Evolutionary conservation across 2,888 invertebrate genomes (phyloP).

Genomic region (Margaritifera margaritifera): DNA sequence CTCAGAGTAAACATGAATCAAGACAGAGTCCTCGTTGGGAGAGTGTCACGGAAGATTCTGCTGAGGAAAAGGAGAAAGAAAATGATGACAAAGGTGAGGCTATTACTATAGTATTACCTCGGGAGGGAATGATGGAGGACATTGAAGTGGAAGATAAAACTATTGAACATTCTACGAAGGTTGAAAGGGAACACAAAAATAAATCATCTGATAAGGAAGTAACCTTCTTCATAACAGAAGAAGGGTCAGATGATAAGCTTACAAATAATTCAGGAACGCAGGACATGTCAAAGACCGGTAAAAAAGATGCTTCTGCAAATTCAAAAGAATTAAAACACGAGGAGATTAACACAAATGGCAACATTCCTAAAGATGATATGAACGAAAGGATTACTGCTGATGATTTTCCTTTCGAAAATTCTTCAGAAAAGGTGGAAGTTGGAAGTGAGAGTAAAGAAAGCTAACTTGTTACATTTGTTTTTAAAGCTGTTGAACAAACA

Average conservation of each 20-base stretch:
- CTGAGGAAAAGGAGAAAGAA: slow-evolving; percentile 7
- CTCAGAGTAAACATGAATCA: slow-evolving; percentile 4
- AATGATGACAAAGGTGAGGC: not conserved
- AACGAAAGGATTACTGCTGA: too few species aligned
- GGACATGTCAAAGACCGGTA: too few species aligned
- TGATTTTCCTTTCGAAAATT: too few species aligned
- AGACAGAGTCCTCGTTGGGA: not conserved
- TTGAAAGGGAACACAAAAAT: slow-evolving; percentile 10
- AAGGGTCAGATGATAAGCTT: not conserved
- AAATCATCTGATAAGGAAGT: slow-evolving; percentile 1
- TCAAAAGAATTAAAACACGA: too few species aligned
- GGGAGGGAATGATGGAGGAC: not conserved
- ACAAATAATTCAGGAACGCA: too few species aligned
- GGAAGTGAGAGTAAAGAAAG: too few species aligned
- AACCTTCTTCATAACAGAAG: slow-evolving; percentile 10
- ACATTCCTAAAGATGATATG: too few species aligned
- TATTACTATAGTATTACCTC: slow-evolving; percentile 1
- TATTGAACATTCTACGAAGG: not conserved
- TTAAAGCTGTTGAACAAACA: too few species aligned
- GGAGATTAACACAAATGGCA: too few species aligned
- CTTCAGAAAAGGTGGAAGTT: too few species aligned
- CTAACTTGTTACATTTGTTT: too few species aligned
- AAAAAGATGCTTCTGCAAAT: too few species aligned
- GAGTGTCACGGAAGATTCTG: slow-evolving; percentile 3
- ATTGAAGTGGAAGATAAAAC: slow-evolving; percentile 3